Evolutionary conservation across 2,113 vertebrate genomes (phyloP).

Genomic region (Cnemophilus loriae): DNA sequence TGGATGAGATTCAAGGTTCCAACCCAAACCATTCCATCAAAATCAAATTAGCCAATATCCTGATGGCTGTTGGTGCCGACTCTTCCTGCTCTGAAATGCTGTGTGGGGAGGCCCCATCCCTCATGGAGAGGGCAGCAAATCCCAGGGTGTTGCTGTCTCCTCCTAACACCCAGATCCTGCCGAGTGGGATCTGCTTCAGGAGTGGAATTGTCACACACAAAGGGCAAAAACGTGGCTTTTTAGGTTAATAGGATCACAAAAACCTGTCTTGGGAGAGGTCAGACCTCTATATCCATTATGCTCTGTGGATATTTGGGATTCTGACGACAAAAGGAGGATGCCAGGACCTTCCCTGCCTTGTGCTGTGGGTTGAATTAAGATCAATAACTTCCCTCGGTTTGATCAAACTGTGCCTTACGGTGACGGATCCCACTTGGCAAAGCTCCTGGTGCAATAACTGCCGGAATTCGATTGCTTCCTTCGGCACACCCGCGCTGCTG

Average conservation of each 20-base stretch:
- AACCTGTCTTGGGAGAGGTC: fast-evolving
- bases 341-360: not conserved
- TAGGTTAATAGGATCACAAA: not conserved
- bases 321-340: not conserved
- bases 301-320: not conserved
- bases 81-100: not conserved
- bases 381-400: not conserved
- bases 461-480: not conserved
- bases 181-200: fast-evolving
- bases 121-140: not conserved
- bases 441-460: not conserved
- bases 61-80: not conserved
- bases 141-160: not conserved
- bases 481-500: fast-evolving
- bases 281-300: fast-evolving
- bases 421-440: not conserved
- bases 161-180: not conserved
- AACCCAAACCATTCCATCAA: not conserved
- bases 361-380: not conserved
- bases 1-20: not conserved
- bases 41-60: not conserved
- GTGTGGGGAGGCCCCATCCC: not conserved
- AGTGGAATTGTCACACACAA: not conserved
- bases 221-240: not conserved
- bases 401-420: not conserved